Evolutionary conservation across 2,888 invertebrate species (phyloP).

Genomic region (Acronicta alni): DNA sequence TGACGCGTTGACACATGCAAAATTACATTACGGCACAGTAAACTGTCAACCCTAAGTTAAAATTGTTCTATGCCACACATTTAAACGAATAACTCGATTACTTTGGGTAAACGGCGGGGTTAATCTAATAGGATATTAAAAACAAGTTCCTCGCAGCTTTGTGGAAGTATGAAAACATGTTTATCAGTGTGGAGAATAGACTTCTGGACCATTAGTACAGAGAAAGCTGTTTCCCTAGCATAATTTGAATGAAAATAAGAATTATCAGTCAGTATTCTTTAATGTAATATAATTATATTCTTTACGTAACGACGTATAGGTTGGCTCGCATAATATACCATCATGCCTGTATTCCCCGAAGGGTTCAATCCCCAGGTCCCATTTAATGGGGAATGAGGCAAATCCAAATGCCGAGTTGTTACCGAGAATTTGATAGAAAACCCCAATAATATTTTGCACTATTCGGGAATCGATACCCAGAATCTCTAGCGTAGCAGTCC

Average conservation of each 20-base stretch:
- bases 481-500: too few species aligned
- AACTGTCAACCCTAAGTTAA: conserved; percentile 49
- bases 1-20: conserved; percentile 77
- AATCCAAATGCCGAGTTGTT: too few species aligned
- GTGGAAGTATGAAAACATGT: conserved; percentile 1
- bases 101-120: conserved; percentile 10
- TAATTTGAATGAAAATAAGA: not conserved
- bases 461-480: too few species aligned
- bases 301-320: too few species aligned
- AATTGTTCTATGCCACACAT: conserved; percentile 42
- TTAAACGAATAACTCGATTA: conserved; percentile 46
- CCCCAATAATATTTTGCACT: too few species aligned
- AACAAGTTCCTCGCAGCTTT: conserved; percentile 13
- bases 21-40: conserved; percentile 70
- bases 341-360: too few species aligned
- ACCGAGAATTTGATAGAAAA: too few species aligned
- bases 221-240: not conserved
- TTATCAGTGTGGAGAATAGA: not conserved
- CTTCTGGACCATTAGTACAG: not conserved
- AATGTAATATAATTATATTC: too few species aligned
- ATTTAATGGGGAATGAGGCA: too few species aligned
- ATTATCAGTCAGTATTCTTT: too few species aligned
- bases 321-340: too few species aligned
- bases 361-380: too few species aligned
- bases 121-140: conserved; percentile 32